Base-by-base conservation (phyloP, 2,113 vertebrate genomes). In the Trematomus loennbergii region DNA sequence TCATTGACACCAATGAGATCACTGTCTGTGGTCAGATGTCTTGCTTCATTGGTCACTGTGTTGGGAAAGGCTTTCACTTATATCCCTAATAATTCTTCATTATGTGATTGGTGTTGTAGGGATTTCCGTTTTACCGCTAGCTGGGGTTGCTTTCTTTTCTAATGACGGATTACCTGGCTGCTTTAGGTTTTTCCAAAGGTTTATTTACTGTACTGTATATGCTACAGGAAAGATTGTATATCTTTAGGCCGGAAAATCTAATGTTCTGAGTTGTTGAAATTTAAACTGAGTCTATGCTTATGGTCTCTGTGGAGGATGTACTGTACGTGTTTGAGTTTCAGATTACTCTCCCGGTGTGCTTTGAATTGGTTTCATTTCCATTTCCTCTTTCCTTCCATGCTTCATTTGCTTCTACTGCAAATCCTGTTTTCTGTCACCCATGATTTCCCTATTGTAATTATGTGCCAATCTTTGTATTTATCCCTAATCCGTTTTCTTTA, bases 381-480 rank as follows among this genome's bases (percentile, higher is more conserved):
- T 84, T 83, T 80, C 50, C 29, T 72, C 11, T 70, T 69, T 66
- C 65, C 61, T 75, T 73, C 16, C 16, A 11, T n/a, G 17, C 40
- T 25, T 71, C 40, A 58, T 80, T 82, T 66, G 12, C 65, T 48
- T 58, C 3, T 77, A 65, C 63, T 75, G 1, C 72, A 48, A 50
- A 45, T 40, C 22, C 4, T 17, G 76, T 33, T 72, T 20, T 67
- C 64, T 54, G 73, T 87, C 80, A 73, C 22, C 25, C 16, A 52
- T 49, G 8, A 81, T 73, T 88, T 84, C 79, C 54, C 62, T 20
- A 20, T 58, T 79, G 18, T 40, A 80, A 12, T 20, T 29, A 60
- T 46, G 5, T 49, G 49, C 18, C 65, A 66, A 16, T 48, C 1
- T 1, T 61, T 29, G 62, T 25, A 15, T 68, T 45, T 33, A 17